Conservation (phyloP, 2,797 vertebrate genomes). For the Chaunax sp. region DNA sequence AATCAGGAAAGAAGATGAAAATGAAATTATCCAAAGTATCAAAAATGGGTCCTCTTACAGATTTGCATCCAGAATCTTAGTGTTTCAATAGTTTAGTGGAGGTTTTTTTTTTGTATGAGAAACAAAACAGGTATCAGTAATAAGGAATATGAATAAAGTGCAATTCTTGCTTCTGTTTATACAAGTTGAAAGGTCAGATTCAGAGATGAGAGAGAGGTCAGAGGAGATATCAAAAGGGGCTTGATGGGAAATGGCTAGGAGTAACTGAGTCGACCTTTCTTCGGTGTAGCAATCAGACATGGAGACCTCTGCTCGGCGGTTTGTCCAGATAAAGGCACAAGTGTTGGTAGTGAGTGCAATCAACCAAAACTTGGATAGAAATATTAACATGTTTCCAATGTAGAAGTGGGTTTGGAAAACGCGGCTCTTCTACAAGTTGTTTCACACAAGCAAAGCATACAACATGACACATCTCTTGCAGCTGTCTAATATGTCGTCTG, state of each 20-base stretch:
- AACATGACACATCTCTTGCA: slow-evolving; percentile 36
- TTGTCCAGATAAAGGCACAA: slow-evolving; percentile 85
- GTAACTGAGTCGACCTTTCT: slow-evolving; percentile 41
- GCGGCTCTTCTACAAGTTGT: slow-evolving; percentile 52
- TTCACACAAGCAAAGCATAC: slow-evolving; percentile 58
- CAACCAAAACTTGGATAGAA: slow-evolving; percentile 54
- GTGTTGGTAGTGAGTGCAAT: slow-evolving; percentile 75
- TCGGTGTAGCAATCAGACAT: slow-evolving; percentile 35
- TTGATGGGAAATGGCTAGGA: slow-evolving; percentile 41
- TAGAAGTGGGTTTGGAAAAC: slow-evolving; percentile 47
- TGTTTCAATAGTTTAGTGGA: slow-evolving; percentile 72
- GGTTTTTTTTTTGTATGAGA: slow-evolving; percentile 60
- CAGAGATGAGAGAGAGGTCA: slow-evolving; percentile 23
- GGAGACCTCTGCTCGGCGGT: slow-evolving; percentile 43
- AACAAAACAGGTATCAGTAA: slow-evolving; percentile 61
- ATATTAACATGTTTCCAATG: slow-evolving; percentile 69
- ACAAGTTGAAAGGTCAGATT: slow-evolving; percentile 59
- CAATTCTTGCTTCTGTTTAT: slow-evolving; percentile 73
- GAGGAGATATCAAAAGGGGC: slow-evolving; percentile 61
- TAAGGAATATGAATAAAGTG: slow-evolving; percentile 82
- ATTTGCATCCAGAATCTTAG: slow-evolving; percentile 73
- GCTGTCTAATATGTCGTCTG: slow-evolving; percentile 25
- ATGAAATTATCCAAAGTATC: slow-evolving; percentile 74
- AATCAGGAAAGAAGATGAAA: slow-evolving; percentile 56
- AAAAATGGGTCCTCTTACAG: slow-evolving; percentile 65